These are phyloP conservation scores for Harpegnathos saltator DNA, from an alignment of 1,140 invertebrate species.

Conservation along the genomic window DNA sequence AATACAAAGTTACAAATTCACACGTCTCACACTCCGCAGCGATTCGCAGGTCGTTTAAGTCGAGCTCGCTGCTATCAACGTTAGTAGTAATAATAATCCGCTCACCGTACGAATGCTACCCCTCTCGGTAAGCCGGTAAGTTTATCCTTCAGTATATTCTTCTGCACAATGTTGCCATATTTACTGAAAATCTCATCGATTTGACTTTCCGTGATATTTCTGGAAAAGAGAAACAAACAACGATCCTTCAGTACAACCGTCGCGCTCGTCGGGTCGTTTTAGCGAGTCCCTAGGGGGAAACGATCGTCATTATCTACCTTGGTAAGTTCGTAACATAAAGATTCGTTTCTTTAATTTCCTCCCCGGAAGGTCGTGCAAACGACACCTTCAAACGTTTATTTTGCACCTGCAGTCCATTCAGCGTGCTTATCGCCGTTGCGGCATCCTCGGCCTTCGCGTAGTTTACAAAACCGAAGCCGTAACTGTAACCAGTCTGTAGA, in stretches of 20 bases:
- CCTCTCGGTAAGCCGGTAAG: slow-evolving; percentile 93
- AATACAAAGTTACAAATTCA: neutral
- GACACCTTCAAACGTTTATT: slow-evolving; percentile 93
- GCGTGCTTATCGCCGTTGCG: slow-evolving; percentile 92
- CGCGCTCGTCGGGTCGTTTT: slow-evolving; percentile 53
- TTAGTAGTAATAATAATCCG: slow-evolving; percentile 36
- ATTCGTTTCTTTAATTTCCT: slow-evolving; percentile 98
- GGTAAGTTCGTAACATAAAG: slow-evolving; percentile 97
- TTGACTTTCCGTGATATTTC: slow-evolving; percentile 92
- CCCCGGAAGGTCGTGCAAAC: slow-evolving; percentile 95
- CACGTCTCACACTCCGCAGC: neutral
- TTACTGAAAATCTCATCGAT: slow-evolving; percentile 94
- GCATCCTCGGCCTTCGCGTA: slow-evolving; percentile 95
- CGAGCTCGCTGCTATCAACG: neutral
- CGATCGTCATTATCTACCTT: slow-evolving; percentile 84
- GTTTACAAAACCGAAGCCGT: slow-evolving; percentile 98
- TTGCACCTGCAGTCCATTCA: slow-evolving; percentile 95
- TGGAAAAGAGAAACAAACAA: slow-evolving; percentile 73
- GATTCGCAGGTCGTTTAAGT: too few relatives aligned
- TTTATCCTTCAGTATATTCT: slow-evolving; percentile 95
- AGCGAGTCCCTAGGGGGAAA: slow-evolving; percentile 87
- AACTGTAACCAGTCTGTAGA: slow-evolving; percentile 98
- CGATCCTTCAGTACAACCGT: neutral
- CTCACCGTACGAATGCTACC: slow-evolving; percentile 96
- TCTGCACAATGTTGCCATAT: slow-evolving; percentile 95